Percentiles rank a stretch among this genome's conserved stretches.
Evolutionary conservation across 2,888 invertebrate species (phyloP).

Genomic region (Netelia fuscicornis): DNA sequence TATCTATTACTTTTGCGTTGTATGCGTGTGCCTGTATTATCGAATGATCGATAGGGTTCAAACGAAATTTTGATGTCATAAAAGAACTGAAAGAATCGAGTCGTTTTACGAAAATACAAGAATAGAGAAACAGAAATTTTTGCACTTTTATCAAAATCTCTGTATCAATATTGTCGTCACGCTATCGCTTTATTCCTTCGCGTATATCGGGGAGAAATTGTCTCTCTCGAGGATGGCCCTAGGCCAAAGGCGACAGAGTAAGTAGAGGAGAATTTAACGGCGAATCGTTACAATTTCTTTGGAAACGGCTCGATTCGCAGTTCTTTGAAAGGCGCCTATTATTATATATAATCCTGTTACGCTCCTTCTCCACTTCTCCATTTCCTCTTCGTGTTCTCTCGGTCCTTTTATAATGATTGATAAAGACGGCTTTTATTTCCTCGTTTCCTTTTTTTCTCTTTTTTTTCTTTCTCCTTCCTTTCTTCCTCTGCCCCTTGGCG

Average conservation of each 20-base stretch:
- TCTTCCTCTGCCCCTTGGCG: slow-evolving; percentile 2
- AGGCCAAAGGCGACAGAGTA: slow-evolving; percentile 40
- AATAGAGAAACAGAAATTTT: background rate
- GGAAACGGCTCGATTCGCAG: slow-evolving; percentile 1
- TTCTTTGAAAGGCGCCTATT: slow-evolving; percentile 22
- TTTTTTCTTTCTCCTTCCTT: slow-evolving; percentile 9
- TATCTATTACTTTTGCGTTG: background rate
- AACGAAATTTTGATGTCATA: too few species aligned
- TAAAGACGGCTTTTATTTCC: slow-evolving; percentile 58
- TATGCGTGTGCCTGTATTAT: background rate
- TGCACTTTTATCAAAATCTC: background rate
- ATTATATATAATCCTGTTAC: slow-evolving; percentile 26
- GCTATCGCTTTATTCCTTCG: background rate
- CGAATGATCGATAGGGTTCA: too few species aligned
- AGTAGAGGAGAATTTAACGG: slow-evolving; percentile 19
- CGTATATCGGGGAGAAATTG: slow-evolving; percentile 5
- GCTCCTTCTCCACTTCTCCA: slow-evolving; percentile 7
- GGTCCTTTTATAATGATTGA: slow-evolving; percentile 32
- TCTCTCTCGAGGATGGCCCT: slow-evolving; percentile 33
- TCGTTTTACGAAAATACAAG: background rate
- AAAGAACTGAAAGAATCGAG: too few species aligned
- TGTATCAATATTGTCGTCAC: slow-evolving; percentile 1
- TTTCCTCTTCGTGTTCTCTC: background rate
- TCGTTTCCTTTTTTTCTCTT: slow-evolving; percentile 8
- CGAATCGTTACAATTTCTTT: slow-evolving; percentile 42